Evolutionary conservation across 2,888 invertebrate species (phyloP).

Genomic region (Neoaliturus tenellus): DNA sequence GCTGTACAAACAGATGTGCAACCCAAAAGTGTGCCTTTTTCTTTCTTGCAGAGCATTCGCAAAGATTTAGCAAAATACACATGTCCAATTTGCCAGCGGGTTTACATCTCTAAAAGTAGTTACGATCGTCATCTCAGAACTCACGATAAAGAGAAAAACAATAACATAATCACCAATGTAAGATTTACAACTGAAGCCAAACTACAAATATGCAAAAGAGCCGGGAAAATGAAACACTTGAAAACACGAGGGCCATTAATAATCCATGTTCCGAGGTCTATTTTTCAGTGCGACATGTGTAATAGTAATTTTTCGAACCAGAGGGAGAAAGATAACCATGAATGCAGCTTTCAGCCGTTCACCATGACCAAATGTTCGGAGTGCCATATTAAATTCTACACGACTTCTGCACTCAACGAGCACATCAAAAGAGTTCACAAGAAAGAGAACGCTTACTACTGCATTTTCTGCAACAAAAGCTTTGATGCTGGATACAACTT

Average conservation of each 20-base stretch:
- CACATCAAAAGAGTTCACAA: not conserved
- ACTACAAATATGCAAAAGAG: not conserved
- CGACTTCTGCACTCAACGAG: not conserved
- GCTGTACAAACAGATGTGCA: not conserved
- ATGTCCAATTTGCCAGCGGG: not conserved
- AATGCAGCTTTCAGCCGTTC: not conserved
- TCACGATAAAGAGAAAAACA: not conserved
- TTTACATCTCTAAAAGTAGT: conserved; percentile 7
- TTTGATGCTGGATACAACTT: not conserved
- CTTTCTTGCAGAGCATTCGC: not conserved
- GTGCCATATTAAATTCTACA: not conserved
- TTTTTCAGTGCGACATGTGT: not conserved
- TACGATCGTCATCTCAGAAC: conserved; percentile 15
- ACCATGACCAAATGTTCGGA: not conserved
- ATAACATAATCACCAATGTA: not conserved
- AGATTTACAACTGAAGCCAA: not conserved
- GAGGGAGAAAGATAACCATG: not conserved
- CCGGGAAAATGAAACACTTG: not conserved
- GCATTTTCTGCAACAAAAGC: conserved; percentile 13
- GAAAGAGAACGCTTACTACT: conserved; percentile 6
- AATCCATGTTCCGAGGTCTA: not conserved
- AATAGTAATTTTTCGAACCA: not conserved
- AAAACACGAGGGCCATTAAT: not conserved
- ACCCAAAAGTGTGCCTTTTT: not conserved
- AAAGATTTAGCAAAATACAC: not conserved